Conservation (phyloP, 2,113 vertebrate species). For the Rana temporaria region DNA sequence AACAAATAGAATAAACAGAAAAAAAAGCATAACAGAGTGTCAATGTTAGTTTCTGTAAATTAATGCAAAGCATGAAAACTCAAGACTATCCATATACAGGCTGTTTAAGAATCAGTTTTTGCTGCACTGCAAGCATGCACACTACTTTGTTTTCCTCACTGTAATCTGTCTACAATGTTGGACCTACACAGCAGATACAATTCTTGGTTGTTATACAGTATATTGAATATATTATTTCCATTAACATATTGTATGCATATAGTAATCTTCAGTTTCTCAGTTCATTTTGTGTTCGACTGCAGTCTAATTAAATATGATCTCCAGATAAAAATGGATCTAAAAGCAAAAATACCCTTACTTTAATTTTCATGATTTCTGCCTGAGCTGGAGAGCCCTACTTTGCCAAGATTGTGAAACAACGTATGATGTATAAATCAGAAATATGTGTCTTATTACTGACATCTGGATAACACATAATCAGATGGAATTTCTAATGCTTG, state of each 20-base stretch:
- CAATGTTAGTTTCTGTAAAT: conserved; percentile 1
- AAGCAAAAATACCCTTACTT: conserved; percentile 40
- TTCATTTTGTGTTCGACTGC: background rate
- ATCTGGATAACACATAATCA: conserved; percentile 54
- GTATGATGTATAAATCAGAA: conserved; percentile 14
- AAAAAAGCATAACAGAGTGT: background rate
- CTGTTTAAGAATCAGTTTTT: background rate
- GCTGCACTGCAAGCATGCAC: background rate
- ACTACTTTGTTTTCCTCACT: no score
- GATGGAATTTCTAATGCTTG: conserved; percentile 26
- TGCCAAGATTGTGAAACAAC: conserved; percentile 22
- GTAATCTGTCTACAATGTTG: background rate
- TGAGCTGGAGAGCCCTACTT: background rate
- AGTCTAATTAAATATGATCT: conserved; percentile 38
- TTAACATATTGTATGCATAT: conserved; percentile 3
- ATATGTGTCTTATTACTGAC: conserved; percentile 35
- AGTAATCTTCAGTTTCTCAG: background rate
- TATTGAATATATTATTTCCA: background rate
- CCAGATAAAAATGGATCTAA: conserved; percentile 10
- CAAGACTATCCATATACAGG: background rate
- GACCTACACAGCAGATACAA: conserved; percentile 17
- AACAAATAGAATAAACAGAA: no score
- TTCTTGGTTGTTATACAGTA: background rate
- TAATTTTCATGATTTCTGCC: conserved; percentile 21
- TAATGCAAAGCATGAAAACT: conserved; percentile 42